These are phyloP conservation scores for Neolamprologus fasciatus DNA, from an alignment of 2,113 vertebrate genomes.

Conservation along the genomic window DNA sequence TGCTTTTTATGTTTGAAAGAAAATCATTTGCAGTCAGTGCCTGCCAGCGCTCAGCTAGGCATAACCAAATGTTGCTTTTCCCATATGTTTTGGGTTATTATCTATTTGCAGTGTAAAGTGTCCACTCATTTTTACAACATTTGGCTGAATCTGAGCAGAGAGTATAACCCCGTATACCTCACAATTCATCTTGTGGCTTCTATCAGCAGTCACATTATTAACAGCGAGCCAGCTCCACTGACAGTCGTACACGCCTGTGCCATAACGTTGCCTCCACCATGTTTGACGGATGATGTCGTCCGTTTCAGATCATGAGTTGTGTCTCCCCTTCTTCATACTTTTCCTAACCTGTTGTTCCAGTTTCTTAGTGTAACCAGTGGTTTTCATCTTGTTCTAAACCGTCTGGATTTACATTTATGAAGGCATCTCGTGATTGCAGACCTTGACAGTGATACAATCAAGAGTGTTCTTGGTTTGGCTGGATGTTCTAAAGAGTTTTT, in stretches of 20 bases:
- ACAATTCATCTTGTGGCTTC: fast-evolving
- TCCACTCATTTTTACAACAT: neutral
- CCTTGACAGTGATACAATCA: neutral
- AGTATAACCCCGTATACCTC: fast-evolving
- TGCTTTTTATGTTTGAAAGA: neutral
- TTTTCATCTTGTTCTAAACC: neutral
- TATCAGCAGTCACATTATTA: neutral
- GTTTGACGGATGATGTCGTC: neutral
- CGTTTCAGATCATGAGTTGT: neutral
- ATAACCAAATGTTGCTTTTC: neutral
- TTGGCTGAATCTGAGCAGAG: neutral
- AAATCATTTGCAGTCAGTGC: neutral
- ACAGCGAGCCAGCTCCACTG: neutral
- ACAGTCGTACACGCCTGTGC: fast-evolving
- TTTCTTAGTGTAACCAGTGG: neutral
- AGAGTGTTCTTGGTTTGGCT: neutral
- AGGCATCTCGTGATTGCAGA: neutral
- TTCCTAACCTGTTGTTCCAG: neutral
- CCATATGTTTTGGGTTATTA: fast-evolving
- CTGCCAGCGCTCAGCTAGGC: neutral
- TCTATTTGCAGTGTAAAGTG: neutral
- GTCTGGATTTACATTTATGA: neutral
- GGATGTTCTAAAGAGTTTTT: neutral
- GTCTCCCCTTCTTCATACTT: neutral
- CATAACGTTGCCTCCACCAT: neutral